Evolutionary conservation across 2,888 invertebrate species (phyloP).

Genomic region (Zygogramma bicolorata): DNA sequence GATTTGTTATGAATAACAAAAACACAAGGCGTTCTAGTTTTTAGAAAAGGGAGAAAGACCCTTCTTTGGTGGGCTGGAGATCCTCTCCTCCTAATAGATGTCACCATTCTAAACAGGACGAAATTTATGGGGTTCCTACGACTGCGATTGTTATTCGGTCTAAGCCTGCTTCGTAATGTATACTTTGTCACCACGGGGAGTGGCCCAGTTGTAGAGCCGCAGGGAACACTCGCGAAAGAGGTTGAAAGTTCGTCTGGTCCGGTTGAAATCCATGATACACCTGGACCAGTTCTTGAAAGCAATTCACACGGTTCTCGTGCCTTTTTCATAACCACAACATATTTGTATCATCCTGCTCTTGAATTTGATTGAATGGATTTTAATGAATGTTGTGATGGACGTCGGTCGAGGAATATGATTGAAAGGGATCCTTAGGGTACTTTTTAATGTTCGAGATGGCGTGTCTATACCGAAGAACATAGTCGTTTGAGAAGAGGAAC

Average conservation of each 20-base stretch:
- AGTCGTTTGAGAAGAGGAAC: too few species aligned
- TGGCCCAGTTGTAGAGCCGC: neutral
- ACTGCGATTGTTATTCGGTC: slow-evolving; percentile 53
- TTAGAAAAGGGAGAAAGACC: slow-evolving; percentile 39
- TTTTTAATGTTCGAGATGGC: neutral
- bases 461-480: too few species aligned
- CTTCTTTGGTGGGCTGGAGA: slow-evolving; percentile 52
- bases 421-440: neutral
- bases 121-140: slow-evolving; percentile 35
- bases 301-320: slow-evolving; percentile 60
- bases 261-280: slow-evolving; percentile 55
- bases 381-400: slow-evolving; percentile 40
- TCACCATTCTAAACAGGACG: slow-evolving; percentile 53
- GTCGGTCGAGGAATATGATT: slow-evolving; percentile 19
- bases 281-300: slow-evolving; percentile 56
- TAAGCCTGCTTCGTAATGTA: slow-evolving; percentile 46
- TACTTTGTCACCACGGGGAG: slow-evolving; percentile 51
- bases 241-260: slow-evolving; percentile 38
- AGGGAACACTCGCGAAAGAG: neutral
- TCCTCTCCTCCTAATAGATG: slow-evolving; percentile 54
- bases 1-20: slow-evolving; percentile 55
- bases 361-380: slow-evolving; percentile 54
- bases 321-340: slow-evolving; percentile 50
- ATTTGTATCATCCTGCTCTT: slow-evolving; percentile 46
- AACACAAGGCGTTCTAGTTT: slow-evolving; percentile 49